These are phyloP conservation scores for Corticium candelabrum DNA, from an alignment of 37 sponge, comb jelly and placozoan species.

Conservation along the genomic window DNA sequence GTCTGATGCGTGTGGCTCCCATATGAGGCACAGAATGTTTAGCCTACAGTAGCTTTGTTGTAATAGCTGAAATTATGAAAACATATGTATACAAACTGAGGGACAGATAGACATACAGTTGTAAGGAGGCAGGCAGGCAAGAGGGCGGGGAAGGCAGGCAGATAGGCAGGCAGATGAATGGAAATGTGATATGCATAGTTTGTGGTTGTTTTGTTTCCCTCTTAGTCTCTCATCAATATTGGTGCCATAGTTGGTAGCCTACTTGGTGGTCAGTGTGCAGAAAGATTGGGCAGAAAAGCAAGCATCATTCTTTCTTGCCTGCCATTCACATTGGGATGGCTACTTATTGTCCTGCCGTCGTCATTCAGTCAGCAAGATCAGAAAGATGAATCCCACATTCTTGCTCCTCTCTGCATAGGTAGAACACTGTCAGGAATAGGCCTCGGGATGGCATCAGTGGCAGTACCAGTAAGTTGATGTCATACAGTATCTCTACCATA, in stretches of 20 bases:
- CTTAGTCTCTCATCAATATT: constrained; percentile 3
- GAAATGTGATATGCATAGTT: not conserved
- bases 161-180: too few relatives aligned
- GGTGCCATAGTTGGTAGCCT: constrained; percentile 2
- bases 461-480: not conserved
- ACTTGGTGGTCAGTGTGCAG: not conserved
- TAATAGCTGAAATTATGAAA: too few relatives aligned
- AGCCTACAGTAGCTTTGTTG: too few relatives aligned
- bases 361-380: not conserved
- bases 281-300: not conserved
- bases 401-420: not conserved
- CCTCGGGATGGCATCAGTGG: not conserved
- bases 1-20: too few relatives aligned
- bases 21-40: too few relatives aligned
- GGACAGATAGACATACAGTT: too few relatives aligned
- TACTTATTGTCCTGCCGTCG: not conserved
- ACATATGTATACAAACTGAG: constrained; percentile 9
- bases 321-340: not conserved
- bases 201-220: not conserved
- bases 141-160: too few relatives aligned
- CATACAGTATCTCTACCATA: not conserved
- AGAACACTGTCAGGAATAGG: not conserved
- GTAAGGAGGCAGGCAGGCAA: too few relatives aligned
- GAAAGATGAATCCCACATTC: not conserved
- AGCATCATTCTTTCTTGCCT: not conserved